Evolutionary conservation across 2,797 vertebrate genomes (phyloP).

Genomic region (Sebastes variabilis): DNA sequence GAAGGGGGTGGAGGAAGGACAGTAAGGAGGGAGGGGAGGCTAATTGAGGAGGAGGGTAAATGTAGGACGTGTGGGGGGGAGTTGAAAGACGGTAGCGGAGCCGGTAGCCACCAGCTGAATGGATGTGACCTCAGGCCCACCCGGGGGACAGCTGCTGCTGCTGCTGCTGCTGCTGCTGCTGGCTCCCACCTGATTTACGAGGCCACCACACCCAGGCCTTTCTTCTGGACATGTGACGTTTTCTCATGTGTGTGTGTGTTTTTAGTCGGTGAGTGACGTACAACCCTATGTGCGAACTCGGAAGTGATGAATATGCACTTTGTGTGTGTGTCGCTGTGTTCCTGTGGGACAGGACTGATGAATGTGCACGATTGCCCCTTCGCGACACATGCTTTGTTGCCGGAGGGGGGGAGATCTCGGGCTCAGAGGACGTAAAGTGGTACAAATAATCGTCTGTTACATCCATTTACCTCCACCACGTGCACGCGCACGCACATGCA

Average conservation of each 20-base stretch:
- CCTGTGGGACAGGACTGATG: conserved; percentile 34
- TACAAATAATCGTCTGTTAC: conserved; percentile 31
- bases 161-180: conserved; percentile 58
- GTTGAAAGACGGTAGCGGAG: conserved; percentile 15
- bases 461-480: conserved; percentile 15
- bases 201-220: conserved; percentile 44
- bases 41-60: conserved; percentile 63
- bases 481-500: background rate
- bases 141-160: conserved; percentile 59
- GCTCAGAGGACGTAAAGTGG: conserved; percentile 8
- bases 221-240: conserved; percentile 20
- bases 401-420: background rate
- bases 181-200: conserved; percentile 64
- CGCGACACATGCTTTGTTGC: conserved; percentile 11
- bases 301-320: conserved; percentile 33
- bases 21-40: background rate
- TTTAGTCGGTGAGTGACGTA: background rate
- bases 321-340: background rate
- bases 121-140: conserved; percentile 46
- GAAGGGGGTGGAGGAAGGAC: background rate
- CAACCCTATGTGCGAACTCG: conserved; percentile 14
- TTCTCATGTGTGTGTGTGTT: conserved; percentile 3
- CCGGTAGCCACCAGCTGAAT: conserved; percentile 61
- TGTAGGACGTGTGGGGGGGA: conserved; percentile 37
- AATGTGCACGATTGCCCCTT: conserved; percentile 13